Conservation (phyloP, 2,888 invertebrate genomes). For the Euphydryas editha region DNA sequence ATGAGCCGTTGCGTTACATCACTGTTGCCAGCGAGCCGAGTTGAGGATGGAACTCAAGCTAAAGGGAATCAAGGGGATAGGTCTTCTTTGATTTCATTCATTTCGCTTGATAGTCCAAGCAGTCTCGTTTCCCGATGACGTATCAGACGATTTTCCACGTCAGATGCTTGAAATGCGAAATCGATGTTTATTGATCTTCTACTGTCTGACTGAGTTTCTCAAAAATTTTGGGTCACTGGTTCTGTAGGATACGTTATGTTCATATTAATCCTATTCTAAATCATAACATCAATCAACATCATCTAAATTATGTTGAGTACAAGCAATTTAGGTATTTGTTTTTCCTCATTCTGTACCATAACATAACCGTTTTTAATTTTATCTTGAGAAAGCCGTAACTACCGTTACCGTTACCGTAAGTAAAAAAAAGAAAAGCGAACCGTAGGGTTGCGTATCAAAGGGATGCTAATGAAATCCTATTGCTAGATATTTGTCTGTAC, state of each 20-base stretch:
- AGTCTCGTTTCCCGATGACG: slow-evolving; percentile 44
- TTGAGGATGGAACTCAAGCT: slow-evolving; percentile 44
- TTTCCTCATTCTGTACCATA: too few relatives aligned
- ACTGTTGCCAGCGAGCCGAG: slow-evolving; percentile 58
- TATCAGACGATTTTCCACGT: slow-evolving; percentile 53
- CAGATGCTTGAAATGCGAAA: slow-evolving; percentile 26
- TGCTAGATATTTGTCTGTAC: too few relatives aligned
- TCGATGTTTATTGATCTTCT: slow-evolving; percentile 6
- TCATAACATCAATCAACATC: too few relatives aligned
- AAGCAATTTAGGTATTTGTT: too few relatives aligned
- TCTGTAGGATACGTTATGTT: not conserved
- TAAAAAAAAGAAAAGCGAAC: too few relatives aligned
- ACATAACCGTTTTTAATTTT: too few relatives aligned
- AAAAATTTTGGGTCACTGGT: not conserved
- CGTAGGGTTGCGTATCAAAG: too few relatives aligned
- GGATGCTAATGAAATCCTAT: too few relatives aligned
- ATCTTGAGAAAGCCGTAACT: too few relatives aligned
- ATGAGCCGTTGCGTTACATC: slow-evolving; percentile 58
- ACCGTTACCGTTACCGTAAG: too few relatives aligned
- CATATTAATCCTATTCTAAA: not conserved
- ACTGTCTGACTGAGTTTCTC: not conserved
- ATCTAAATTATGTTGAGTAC: not conserved
- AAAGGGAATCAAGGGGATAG: slow-evolving; percentile 51
- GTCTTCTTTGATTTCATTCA: slow-evolving; percentile 62
- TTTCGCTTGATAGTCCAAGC: slow-evolving; percentile 51